These are phyloP conservation scores for Misgurnus mizolepis DNA, from an alignment of 2,113 vertebrate genomes.

Conservation along the genomic window DNA sequence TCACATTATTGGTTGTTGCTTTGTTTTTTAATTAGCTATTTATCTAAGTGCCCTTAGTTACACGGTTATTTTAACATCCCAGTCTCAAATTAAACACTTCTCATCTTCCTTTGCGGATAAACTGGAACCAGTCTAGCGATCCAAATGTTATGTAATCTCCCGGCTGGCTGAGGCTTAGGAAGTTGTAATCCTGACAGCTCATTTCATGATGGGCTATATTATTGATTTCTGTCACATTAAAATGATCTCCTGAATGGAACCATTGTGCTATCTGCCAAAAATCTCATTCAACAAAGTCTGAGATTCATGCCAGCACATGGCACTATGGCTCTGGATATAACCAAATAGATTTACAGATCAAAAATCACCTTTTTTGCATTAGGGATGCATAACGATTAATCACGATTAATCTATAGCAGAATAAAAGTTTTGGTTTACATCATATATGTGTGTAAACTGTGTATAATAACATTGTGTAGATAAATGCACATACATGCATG, in stretches of 20 bases:
- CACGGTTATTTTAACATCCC: neutral
- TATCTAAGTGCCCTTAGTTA: neutral
- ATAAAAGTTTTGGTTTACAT: too few relatives aligned
- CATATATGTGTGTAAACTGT: too few relatives aligned
- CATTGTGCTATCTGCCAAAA: constrained; percentile 30
- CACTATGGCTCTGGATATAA: neutral
- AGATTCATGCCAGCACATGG: neutral
- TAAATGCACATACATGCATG: too few relatives aligned
- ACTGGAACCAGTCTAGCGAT: neutral
- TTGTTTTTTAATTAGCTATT: neutral
- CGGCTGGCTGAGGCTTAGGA: constrained; percentile 4
- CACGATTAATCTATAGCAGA: too few relatives aligned
- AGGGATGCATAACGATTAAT: too few relatives aligned
- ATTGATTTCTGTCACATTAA: constrained; percentile 54
- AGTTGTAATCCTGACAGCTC: constrained; percentile 3
- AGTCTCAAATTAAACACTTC: constrained; percentile 17
- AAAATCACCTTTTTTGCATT: neutral
- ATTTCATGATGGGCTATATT: constrained; percentile 34
- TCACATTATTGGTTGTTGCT: too few relatives aligned
- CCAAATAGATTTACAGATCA: neutral
- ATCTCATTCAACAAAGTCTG: constrained; percentile 3
- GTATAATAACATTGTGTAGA: too few relatives aligned
- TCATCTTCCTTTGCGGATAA: too few relatives aligned
- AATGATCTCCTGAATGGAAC: constrained; percentile 35
- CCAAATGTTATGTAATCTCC: neutral